Conservation (phyloP, 2,888 invertebrate species). For the Cheilosia variabilis region DNA sequence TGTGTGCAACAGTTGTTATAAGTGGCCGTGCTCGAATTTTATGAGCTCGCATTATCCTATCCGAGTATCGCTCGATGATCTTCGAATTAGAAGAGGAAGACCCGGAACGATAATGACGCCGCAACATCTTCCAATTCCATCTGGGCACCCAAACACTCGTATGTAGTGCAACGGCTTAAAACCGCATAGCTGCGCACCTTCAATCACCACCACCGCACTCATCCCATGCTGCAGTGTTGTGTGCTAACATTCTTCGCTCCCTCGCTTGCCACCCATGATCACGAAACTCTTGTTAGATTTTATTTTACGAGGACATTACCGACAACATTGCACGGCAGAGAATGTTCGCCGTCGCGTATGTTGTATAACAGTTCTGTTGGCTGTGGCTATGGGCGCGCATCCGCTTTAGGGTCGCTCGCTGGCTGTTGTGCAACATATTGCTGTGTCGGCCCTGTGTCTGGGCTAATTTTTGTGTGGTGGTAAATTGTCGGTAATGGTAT, state of each 20-base stretch:
- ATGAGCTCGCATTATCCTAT: constrained; percentile 52
- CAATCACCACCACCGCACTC: constrained; percentile 41
- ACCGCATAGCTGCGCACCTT: constrained; percentile 37
- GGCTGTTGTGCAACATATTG: constrained; percentile 22
- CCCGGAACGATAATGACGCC: constrained; percentile 30
- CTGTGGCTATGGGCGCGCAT: neutral
- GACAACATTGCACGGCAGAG: constrained; percentile 40
- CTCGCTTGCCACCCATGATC: constrained; percentile 28
- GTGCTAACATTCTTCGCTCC: constrained; percentile 11
- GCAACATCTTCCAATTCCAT: constrained; percentile 31
- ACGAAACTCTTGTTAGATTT: constrained; percentile 72
- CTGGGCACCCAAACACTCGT: neutral
- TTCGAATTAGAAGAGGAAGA: constrained; percentile 22
- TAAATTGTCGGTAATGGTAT: constrained; percentile 62
- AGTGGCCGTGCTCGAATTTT: constrained; percentile 41
- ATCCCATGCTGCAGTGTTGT: constrained; percentile 17
- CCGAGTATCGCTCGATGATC: constrained; percentile 33
- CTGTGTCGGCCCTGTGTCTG: constrained; percentile 32
- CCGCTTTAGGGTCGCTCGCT: constrained; percentile 8
- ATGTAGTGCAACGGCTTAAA: constrained; percentile 48
- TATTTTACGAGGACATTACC: constrained; percentile 73
- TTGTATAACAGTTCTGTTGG: constrained; percentile 43
- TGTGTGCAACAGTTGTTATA: constrained; percentile 39
- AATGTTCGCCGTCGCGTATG: neutral
- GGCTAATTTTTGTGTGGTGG: constrained; percentile 67